Percentiles rank a stretch among this genome's conserved stretches.
Evolutionary conservation across 2,888 invertebrate species (phyloP).

Genomic region (Microctonus hyperodae): DNA sequence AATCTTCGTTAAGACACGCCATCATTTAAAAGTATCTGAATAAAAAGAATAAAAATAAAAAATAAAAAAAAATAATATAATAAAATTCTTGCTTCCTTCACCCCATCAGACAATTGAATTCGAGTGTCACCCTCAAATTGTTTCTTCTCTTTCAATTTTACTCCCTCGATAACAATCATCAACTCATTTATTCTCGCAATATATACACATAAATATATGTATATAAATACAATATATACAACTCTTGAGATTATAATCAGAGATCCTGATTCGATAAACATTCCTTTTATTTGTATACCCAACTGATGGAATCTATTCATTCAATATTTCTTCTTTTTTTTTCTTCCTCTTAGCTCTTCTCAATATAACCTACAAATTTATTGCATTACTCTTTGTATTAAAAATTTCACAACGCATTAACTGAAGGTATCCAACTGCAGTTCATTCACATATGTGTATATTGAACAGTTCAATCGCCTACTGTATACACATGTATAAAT

Average conservation of each 20-base stretch:
- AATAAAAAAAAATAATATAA: neutral
- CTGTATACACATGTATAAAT: too few relatives aligned
- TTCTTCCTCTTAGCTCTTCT: neutral
- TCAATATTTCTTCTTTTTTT: neutral
- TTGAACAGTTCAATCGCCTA: too few relatives aligned
- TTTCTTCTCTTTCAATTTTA: slow-evolving; percentile 25
- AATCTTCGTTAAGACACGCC: slow-evolving; percentile 53
- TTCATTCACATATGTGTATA: too few relatives aligned
- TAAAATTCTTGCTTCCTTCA: neutral
- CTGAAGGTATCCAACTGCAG: too few relatives aligned
- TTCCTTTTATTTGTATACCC: neutral
- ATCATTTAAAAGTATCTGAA: slow-evolving; percentile 9
- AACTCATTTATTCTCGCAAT: slow-evolving; percentile 3
- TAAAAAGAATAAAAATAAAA: neutral
- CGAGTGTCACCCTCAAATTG: slow-evolving; percentile 25
- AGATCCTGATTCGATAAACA: neutral
- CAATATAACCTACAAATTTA: neutral
- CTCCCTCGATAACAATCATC: slow-evolving; percentile 6
- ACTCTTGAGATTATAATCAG: neutral
- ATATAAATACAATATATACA: too few relatives aligned
- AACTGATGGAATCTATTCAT: slow-evolving; percentile 12
- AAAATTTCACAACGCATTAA: neutral
- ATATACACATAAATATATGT: neutral
- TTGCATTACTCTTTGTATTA: neutral
- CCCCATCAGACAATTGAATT: slow-evolving; percentile 34